Conservation (phyloP, 2,797 vertebrate species). For the Poecilia picta region DNA sequence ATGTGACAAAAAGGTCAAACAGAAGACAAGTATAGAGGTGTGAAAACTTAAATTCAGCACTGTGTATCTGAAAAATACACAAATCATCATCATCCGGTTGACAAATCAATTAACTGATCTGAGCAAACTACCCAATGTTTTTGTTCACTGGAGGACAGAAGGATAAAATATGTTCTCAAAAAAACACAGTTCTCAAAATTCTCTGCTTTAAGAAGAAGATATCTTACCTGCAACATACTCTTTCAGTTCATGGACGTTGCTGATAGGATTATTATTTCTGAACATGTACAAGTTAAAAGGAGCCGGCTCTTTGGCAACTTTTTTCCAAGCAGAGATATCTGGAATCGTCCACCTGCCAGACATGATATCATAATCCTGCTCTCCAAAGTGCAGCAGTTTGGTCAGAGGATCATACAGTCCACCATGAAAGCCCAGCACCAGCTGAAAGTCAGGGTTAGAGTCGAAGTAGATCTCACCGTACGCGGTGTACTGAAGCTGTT, state of each 20-base stretch:
- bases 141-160: not conserved
- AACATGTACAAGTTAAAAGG: conserved; percentile 99
- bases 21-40: not conserved
- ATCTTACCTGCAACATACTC: conserved; percentile 95
- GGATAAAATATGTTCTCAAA: not conserved
- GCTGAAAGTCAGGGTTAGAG: conserved; percentile 96
- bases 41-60: not conserved
- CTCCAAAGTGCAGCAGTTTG: conserved; percentile 95
- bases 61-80: not conserved
- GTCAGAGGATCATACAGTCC: conserved; percentile 96
- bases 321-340: conserved; percentile 92
- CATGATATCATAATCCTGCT: conserved; percentile 96
- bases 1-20: not conserved
- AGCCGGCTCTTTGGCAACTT: conserved; percentile 89
- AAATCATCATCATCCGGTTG: too few relatives aligned
- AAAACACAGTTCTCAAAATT: not conserved
- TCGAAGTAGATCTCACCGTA: conserved; percentile 98
- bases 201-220: not conserved
- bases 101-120: not conserved
- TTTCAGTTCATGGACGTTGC: conserved; percentile 94
- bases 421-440: conserved; percentile 96
- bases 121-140: not conserved
- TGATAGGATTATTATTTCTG: conserved; percentile 97
- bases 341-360: conserved; percentile 96
- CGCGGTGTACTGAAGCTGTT: conserved; percentile 98